Percentiles rank a stretch among this genome's conserved stretches.
Evolutionary conservation across 2,113 vertebrate species (phyloP).

Genomic region (Microtus richardsoni): DNA sequence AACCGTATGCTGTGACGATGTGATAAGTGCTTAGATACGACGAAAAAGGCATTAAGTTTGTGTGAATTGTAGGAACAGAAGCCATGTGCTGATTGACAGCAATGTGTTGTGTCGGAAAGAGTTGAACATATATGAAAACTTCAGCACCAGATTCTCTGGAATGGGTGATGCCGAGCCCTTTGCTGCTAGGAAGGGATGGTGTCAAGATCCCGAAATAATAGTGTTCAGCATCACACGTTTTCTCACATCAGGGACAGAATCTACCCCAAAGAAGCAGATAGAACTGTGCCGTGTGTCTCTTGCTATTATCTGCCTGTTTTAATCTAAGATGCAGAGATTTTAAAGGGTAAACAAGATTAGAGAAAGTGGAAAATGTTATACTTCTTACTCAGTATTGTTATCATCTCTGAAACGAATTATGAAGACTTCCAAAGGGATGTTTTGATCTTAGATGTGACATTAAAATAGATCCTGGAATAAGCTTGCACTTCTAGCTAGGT

Average conservation of each 20-base stretch:
- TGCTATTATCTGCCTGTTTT: neutral
- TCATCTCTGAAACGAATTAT: neutral
- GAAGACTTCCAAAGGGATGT: neutral
- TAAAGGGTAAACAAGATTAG: neutral
- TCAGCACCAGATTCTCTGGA: neutral
- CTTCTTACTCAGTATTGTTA: conserved; percentile 10
- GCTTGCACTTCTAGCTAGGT: neutral
- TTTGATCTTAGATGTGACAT: neutral
- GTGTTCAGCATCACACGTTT: neutral
- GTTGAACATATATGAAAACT: neutral
- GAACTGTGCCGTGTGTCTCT: neutral
- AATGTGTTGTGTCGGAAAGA: neutral
- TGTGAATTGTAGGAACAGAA: neutral
- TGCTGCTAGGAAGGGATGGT: neutral
- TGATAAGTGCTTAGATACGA: neutral
- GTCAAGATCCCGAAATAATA: neutral
- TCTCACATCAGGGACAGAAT: neutral
- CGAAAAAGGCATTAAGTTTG: neutral
- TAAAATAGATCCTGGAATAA: neutral
- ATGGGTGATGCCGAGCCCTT: neutral
- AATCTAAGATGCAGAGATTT: neutral
- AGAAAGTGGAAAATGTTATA: neutral
- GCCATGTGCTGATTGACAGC: neutral
- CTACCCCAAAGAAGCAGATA: too few relatives aligned
- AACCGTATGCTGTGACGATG: neutral